Evolutionary conservation across 2,797 vertebrate genomes (phyloP), one percentile per base, ranked within the genome.

Genomic region (Gallinago solitaria): DNA sequence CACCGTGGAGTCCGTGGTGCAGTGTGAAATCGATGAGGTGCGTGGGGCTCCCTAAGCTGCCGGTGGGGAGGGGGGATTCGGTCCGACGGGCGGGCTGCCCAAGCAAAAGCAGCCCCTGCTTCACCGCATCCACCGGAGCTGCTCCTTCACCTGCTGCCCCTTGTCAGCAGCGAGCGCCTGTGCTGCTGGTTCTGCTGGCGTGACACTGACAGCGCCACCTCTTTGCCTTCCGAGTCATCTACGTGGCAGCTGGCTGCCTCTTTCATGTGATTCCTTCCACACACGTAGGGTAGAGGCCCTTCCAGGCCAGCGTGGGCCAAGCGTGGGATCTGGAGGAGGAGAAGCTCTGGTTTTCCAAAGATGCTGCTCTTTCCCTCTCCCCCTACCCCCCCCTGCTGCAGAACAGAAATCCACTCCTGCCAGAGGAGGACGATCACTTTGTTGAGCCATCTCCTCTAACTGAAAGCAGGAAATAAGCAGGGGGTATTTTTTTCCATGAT

Each of bases 21-120:
- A 99, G 97, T 99, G 99, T 41, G 99, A 99, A 81, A 99, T 99
- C 9, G 99, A 99, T 28, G 99, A 99, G 99, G 99, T 99, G 86
- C 56, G 98, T 95, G 61, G 77, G 25, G 82, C 47, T 48, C 47
- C 47, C 47, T 12, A 13, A 48, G 23, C 47, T 48, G 47, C 23
- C 21, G 43, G 43, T 9, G 43, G 43, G 43, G 43, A 19, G 47
- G 47, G 43, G 60, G 56, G 50, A 19, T 83, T 9, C 9, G 5
- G 16, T 24, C 20, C 5, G 43, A 6, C 4, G 57, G 53, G 51
- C 9, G 7, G 59, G 54, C 35, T 21, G 78, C 59, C 68, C 23
- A 0, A 6, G 43, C 9, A 1, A 37, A 27, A n/a, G 45, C 16
- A 33, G 64, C 53, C 16, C 19, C 27, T 6, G 1, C 43, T 27